Percentiles rank a stretch among this genome's conserved stretches.
phyloP scores from a whole-genome alignment of 2,888 invertebrate species.

The Leucoma salicis region DNA sequence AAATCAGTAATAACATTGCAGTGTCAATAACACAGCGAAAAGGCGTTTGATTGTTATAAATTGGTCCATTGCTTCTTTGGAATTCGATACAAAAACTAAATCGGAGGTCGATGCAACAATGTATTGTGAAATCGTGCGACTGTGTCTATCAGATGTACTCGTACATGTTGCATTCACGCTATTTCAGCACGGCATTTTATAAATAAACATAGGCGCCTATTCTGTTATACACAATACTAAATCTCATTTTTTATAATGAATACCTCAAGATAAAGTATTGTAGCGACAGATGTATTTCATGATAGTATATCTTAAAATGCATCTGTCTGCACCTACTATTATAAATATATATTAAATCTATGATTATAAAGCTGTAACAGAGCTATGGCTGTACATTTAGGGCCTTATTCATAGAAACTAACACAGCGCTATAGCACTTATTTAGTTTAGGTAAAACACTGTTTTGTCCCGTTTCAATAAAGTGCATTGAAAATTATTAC shows the following conservation, averaged over 20 bases:
- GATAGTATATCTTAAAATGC: too few species aligned
- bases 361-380: too few species aligned
- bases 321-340: too few species aligned
- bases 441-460: too few species aligned
- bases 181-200: conserved; percentile 22
- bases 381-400: too few species aligned
- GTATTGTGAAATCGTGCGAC: conserved; percentile 40
- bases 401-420: too few species aligned
- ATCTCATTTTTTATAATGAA: background rate
- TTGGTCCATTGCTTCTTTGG: conserved; percentile 45
- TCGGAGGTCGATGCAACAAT: conserved; percentile 36
- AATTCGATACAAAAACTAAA: conserved; percentile 46
- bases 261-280: background rate
- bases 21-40: conserved; percentile 37
- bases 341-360: too few species aligned
- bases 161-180: conserved; percentile 39
- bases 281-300: too few species aligned
- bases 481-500: too few species aligned
- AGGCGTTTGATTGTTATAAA: conserved; percentile 39
- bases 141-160: conserved; percentile 16
- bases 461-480: too few species aligned
- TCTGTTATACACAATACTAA: background rate
- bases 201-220: conserved; percentile 23
- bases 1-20: conserved; percentile 26
- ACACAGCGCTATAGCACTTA: too few species aligned